Base-by-base conservation (phyloP, 2,888 invertebrate genomes). In the Epirrita christyi region DNA sequence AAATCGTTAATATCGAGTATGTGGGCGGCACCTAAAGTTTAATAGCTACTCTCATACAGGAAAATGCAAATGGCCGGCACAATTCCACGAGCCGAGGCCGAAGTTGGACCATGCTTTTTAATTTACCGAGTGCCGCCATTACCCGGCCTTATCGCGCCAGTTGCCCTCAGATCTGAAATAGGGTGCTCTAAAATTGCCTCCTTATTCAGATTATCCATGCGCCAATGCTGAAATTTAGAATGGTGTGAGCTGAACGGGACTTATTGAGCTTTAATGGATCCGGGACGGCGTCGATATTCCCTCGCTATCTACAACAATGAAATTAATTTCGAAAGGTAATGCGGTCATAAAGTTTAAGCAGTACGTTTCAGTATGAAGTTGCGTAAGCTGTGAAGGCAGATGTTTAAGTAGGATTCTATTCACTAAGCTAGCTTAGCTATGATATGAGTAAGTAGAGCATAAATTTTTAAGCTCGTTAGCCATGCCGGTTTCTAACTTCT, bases 41-140 rank as follows among this genome's bases (percentile, higher is more conserved):
- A 67, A 72, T 64, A 73, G 67, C 64, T 67, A 70, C 66, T 75
- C 68, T 72, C 71, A 73, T 70, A 71, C 66, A 73, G 75, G 75
- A 76, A 79, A 81, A 81, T 80, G 80, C 75, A 80, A 85, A 84
- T 79, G 77, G 73, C 67, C 68, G 70, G 66, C 71, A 73, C 75
- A 73, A 81, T 76, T 79, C 71, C 72, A 68, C 70, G 65, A 64
- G 71, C 67, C 70, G 75, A 68, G 71, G 75, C 60, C 67, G 64
- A 76, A 81, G 75, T 77, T 75, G 68, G 71, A 67, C 74, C 74
- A 72, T 80, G 80, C 77, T 83, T 86, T 86, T 88, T 87, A 85
- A 87, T 87, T 85, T 83, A 83, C 80, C 76, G 75, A 85, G 82
- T 80, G 81, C 76, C 75, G 73, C 79, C 76, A 82, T 84, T 85